A percentile compares a stretch with the other conserved stretches of the same genome.
Conservation (phyloP, 2,888 invertebrate genomes). For the Drosophila niveifrons region DNA sequence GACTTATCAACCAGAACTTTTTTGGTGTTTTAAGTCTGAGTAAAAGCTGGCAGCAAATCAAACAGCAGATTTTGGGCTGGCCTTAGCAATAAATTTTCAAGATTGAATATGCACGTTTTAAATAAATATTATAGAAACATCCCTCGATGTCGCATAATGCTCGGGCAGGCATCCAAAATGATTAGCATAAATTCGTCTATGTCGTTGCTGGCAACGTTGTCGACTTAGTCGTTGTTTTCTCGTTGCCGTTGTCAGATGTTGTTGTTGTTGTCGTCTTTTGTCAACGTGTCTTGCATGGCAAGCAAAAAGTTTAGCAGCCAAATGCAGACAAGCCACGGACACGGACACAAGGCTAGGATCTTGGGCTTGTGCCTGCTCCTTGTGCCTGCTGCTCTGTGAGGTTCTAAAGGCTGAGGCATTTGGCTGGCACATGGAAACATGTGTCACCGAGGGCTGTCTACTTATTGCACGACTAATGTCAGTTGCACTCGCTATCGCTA, state of each 20-base stretch:
- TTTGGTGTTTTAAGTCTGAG: too few relatives aligned
- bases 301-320: conserved; percentile 66
- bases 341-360: conserved; percentile 35
- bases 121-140: conserved; percentile 29
- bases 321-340: conserved; percentile 40
- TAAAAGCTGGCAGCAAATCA: background rate
- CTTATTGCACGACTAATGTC: conserved; percentile 80
- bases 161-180: conserved; percentile 64
- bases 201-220: conserved; percentile 66
- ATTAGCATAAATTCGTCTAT: conserved; percentile 80
- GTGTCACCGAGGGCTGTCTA: conserved; percentile 78
- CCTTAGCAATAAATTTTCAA: conserved; percentile 15
- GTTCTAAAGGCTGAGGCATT: conserved; percentile 35
- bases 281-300: conserved; percentile 79
- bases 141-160: conserved; percentile 43
- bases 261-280: conserved; percentile 69
- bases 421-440: conserved; percentile 70
- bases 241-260: conserved; percentile 24
- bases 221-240: conserved; percentile 20
- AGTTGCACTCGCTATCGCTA: conserved; percentile 59
- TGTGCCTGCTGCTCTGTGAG: conserved; percentile 5
- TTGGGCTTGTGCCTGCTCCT: conserved; percentile 20
- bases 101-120: conserved; percentile 37
- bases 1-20: too few relatives aligned
- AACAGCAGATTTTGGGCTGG: background rate